Evolutionary conservation across 2,113 vertebrate species (phyloP).

Genomic region (Falco punctatus): DNA sequence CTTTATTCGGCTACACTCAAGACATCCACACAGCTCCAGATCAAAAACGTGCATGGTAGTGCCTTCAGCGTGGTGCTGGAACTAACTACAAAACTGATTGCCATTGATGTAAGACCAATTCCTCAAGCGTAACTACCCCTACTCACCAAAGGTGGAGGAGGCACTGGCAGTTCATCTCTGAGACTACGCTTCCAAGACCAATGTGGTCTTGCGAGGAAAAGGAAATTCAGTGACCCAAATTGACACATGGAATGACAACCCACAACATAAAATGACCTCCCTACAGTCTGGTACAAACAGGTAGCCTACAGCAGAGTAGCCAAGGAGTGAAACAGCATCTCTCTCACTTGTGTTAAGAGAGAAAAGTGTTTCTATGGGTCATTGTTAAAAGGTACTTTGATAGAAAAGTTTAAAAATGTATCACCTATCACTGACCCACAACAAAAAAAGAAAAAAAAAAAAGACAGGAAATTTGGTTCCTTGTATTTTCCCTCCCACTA

Average conservation of each 20-base stretch:
- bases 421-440: slow-evolving; percentile 18
- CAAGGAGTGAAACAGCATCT: slow-evolving; percentile 41
- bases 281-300: slow-evolving; percentile 6
- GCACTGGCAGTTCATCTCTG: neutral
- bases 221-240: neutral
- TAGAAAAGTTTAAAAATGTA: slow-evolving; percentile 48
- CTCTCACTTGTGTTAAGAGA: neutral
- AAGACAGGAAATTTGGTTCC: neutral
- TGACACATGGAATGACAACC: slow-evolving; percentile 11
- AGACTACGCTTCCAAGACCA: slow-evolving; percentile 8
- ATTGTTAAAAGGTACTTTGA: neutral
- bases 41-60: neutral
- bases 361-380: slow-evolving; percentile 6
- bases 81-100: neutral
- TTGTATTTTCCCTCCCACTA: neutral
- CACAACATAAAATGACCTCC: slow-evolving; percentile 15
- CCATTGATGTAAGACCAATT: neutral
- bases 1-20: neutral
- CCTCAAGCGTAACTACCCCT: neutral
- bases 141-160: neutral
- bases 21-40: neutral
- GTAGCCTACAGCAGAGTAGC: slow-evolving; percentile 46
- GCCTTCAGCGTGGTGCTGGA: neutral
- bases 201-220: neutral
- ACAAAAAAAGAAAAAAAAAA: neutral